A percentile compares a stretch with the other conserved stretches of the same genome.
Evolutionary conservation across 2,113 vertebrate genomes (phyloP).

Genomic region (Protobothrops flavoviridis): DNA sequence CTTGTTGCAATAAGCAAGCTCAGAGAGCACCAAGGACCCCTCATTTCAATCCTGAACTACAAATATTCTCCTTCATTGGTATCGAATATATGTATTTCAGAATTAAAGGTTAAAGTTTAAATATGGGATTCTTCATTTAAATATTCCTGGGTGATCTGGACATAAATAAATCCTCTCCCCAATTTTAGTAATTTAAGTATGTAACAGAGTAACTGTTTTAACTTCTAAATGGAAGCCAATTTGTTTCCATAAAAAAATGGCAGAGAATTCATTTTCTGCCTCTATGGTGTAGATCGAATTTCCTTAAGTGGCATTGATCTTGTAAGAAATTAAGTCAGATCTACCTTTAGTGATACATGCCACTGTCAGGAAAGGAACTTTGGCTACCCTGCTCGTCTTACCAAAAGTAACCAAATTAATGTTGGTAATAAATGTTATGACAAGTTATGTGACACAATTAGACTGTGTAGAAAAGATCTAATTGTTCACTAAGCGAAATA

Average conservation of each 20-base stretch:
- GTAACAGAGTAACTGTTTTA: background rate
- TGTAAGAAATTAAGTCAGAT: slow-evolving; percentile 2
- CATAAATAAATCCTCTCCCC: background rate
- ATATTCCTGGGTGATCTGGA: background rate
- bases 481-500: background rate
- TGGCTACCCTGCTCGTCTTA: background rate
- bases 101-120: background rate
- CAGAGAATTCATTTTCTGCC: background rate
- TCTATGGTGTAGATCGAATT: slow-evolving; percentile 12
- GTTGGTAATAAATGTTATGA: background rate
- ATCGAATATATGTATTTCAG: background rate
- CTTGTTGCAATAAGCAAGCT: no score
- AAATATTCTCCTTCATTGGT: no score
- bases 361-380: background rate
- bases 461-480: background rate
- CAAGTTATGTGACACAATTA: background rate
- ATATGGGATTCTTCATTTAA: background rate
- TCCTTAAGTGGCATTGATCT: slow-evolving; percentile 19
- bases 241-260: background rate
- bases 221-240: background rate
- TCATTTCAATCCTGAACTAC: no score
- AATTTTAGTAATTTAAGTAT: background rate
- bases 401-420: background rate
- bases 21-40: no score
- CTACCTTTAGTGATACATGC: background rate